These are phyloP conservation scores for Trachelus stipa DNA, from an alignment of 2,888 invertebrate genomes.

Conservation along the genomic window DNA sequence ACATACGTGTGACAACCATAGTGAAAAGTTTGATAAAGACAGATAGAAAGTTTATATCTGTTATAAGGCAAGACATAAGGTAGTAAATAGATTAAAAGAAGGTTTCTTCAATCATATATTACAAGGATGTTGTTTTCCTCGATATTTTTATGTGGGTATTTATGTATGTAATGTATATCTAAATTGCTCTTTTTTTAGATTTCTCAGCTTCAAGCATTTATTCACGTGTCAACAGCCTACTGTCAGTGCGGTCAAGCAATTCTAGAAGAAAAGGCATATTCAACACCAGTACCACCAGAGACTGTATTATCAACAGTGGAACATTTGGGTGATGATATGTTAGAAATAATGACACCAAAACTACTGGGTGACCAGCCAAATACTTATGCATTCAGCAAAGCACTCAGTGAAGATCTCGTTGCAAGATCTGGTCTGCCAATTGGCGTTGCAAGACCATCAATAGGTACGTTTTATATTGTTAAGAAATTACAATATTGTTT, in stretches of 20 bases:
- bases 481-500: not conserved
- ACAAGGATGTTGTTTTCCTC: too few species aligned
- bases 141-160: too few species aligned
- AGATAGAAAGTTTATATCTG: not conserved
- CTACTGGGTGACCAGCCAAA: constrained; percentile 87
- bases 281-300: constrained; percentile 71
- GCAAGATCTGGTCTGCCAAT: constrained; percentile 80
- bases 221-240: constrained; percentile 93
- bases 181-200: constrained; percentile 36
- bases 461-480: constrained; percentile 71
- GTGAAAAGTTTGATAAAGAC: too few species aligned
- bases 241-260: constrained; percentile 86
- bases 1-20: too few species aligned
- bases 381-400: constrained; percentile 96
- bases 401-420: constrained; percentile 88
- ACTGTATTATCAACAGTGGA: constrained; percentile 75
- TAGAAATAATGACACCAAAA: constrained; percentile 75
- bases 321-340: constrained; percentile 76
- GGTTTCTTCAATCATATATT: not conserved
- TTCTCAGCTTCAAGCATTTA: constrained; percentile 67
- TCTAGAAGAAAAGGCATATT: constrained; percentile 85
- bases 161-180: too few species aligned
- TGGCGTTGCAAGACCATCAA: constrained; percentile 90
- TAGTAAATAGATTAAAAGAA: not conserved
- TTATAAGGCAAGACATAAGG: not conserved